Evolutionary conservation across 2,888 invertebrate species (phyloP), one percentile per base, ranked within the genome.

Genomic region (Drosophila putrida): DNA sequence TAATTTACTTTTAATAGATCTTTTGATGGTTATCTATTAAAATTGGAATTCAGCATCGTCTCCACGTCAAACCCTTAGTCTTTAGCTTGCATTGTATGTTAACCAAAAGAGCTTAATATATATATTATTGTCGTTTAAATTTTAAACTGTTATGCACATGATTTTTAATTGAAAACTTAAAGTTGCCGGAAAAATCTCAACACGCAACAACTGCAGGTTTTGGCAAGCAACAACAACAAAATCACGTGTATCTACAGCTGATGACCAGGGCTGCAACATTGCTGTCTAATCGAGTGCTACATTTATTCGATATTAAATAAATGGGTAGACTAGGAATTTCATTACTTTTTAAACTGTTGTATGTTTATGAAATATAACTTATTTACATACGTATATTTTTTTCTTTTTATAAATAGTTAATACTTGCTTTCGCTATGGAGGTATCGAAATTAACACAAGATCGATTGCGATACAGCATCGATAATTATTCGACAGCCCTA

Each of bases 171-270:
- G 11, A 27, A 61, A 47, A 43, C 10, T 11, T 9, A 46, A 75
- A 44, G 35, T 11, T 33, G 59, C 59, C 49, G 43, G 36, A 61
- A 54, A 36, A 39, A 43, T 62, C 33, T 49, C 44, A 28, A 20
- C 62, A 80, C 65, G 71, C 77, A 69, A 68, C 72, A 68, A 46
- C 31, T 41, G 59, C 13, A 57, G 55, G 41, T 47, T 50, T 62
- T 38, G 38, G 46, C 55, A 31, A 55, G 15, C 65, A 67, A 41
- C 53, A 61, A 44, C 60, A 70, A 67, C 41, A 60, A 41, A 57
- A 78, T 85, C 82, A 82, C 82, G 82, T 82, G 82, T 80, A 78
- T 46, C 0, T 59, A 54, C 82, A 82, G 82, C 82, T 82, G 82
- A 35, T 55, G 38, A 25, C 68, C 61, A 81, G 82, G 79, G 78